These are phyloP conservation scores for Eubucco bourcierii DNA, from an alignment of 2,113 vertebrate species.

Conservation along the genomic window DNA sequence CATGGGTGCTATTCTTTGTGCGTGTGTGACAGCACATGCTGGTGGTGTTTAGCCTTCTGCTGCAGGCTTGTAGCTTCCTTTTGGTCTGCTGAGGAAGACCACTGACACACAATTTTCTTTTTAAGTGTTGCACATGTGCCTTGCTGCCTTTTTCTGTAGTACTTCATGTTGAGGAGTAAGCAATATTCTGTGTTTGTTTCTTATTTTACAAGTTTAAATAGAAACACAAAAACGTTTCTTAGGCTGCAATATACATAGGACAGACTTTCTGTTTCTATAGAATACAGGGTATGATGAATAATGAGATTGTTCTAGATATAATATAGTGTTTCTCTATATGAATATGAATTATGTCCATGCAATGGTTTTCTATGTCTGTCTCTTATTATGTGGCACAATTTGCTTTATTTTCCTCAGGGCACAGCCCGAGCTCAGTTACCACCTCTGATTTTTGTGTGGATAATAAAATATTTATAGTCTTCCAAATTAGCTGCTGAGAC, in stretches of 20 bases:
- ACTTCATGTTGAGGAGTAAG: background rate
- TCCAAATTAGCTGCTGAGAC: constrained; percentile 54
- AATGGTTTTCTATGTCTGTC: constrained; percentile 43
- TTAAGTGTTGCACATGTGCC: constrained; percentile 20
- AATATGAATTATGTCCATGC: constrained; percentile 57
- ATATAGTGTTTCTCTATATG: constrained; percentile 15
- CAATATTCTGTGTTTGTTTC: constrained; percentile 25
- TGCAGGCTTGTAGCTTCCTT: background rate
- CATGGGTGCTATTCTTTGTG: background rate
- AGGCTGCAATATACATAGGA: background rate
- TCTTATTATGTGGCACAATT: constrained; percentile 51
- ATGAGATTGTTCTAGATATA: constrained; percentile 35
- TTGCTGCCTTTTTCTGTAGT: constrained; percentile 35
- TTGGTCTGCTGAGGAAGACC: background rate
- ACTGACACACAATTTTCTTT: constrained; percentile 13
- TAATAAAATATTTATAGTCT: constrained; percentile 67
- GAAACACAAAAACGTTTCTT: constrained; percentile 29
- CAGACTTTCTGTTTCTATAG: background rate
- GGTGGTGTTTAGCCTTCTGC: constrained; percentile 15
- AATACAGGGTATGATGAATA: constrained; percentile 8
- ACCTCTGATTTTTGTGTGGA: constrained; percentile 68
- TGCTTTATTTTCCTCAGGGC: constrained; percentile 58
- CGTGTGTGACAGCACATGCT: background rate
- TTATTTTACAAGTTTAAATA: constrained; percentile 50
- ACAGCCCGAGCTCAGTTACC: constrained; percentile 62